These are phyloP conservation scores for Plagodis pulveraria DNA, from an alignment of 2,888 invertebrate genomes.

Conservation along the genomic window DNA sequence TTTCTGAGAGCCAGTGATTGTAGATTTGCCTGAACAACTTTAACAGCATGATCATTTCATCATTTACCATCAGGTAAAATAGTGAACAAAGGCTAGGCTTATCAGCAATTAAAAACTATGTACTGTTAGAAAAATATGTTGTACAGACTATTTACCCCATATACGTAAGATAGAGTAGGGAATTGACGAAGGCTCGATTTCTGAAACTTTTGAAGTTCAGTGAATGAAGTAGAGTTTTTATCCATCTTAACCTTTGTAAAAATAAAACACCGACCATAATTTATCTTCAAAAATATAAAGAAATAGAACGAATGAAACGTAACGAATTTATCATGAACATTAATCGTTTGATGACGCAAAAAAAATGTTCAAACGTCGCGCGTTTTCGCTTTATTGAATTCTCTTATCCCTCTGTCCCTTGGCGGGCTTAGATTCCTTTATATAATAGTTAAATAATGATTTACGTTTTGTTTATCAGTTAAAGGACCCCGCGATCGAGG, in stretches of 20 bases:
- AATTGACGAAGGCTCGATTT: no score
- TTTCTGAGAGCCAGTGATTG: no score
- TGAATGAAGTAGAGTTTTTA: background rate
- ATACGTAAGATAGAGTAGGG: no score
- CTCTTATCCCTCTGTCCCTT: slow-evolving; percentile 26
- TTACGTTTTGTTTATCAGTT: slow-evolving; percentile 35
- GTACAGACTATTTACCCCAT: no score
- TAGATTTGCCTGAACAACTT: no score
- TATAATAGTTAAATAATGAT: slow-evolving; percentile 35
- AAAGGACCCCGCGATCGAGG: slow-evolving; percentile 11
- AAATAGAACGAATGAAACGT: slow-evolving; percentile 14
- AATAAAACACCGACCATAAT: slow-evolving; percentile 5
- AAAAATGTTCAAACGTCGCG: slow-evolving; percentile 26
- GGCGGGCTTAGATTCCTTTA: slow-evolving; percentile 12
- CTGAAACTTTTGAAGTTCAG: background rate
- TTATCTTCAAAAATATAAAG: background rate
- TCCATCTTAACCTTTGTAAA: background rate
- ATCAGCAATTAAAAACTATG: no score
- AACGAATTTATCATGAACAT: slow-evolving; percentile 31
- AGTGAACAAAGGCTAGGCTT: no score
- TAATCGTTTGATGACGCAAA: slow-evolving; percentile 32
- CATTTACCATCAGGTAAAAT: no score
- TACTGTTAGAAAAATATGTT: no score
- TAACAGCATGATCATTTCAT: no score
- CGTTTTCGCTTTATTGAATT: slow-evolving; percentile 31